These are phyloP conservation scores for Chrysolina haemoptera DNA, from an alignment of 2,888 invertebrate genomes.

Conservation along the genomic window DNA sequence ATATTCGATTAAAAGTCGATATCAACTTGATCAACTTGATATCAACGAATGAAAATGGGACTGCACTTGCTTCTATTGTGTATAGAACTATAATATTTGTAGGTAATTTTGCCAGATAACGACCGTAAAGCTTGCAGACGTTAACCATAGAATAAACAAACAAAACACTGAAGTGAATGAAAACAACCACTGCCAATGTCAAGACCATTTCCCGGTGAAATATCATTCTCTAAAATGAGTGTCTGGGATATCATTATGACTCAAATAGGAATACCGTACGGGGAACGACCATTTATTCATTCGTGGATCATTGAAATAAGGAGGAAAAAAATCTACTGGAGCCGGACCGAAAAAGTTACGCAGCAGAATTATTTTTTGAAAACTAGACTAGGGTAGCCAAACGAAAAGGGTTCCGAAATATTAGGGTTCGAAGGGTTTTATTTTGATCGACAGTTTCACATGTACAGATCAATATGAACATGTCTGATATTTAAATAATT, in stretches of 20 bases:
- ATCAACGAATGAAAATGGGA: background rate
- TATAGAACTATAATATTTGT: slow-evolving; percentile 11
- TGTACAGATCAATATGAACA: no score
- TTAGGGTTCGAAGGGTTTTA: no score
- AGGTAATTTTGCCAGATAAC: slow-evolving; percentile 19
- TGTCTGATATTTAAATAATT: no score
- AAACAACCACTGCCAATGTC: slow-evolving; percentile 43
- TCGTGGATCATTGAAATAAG: no score
- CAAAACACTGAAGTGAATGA: slow-evolving; percentile 45
- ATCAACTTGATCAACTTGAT: background rate
- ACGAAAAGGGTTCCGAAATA: no score
- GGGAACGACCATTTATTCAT: no score
- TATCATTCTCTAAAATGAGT: background rate
- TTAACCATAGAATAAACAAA: slow-evolving; percentile 41
- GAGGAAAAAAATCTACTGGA: no score
- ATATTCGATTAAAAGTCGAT: background rate
- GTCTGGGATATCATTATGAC: background rate
- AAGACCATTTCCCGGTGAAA: slow-evolving; percentile 37
- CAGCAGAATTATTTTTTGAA: no score
- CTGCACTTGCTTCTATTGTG: slow-evolving; percentile 16
- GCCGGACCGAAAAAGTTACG: no score
- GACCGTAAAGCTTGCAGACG: slow-evolving; percentile 33
- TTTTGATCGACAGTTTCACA: no score
- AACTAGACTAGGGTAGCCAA: no score
- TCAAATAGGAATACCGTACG: background rate